Percentiles rank a stretch among this genome's conserved stretches.
Conservation (phyloP, 2,113 vertebrate genomes). For the Dicerorhinus sumatrensis region DNA sequence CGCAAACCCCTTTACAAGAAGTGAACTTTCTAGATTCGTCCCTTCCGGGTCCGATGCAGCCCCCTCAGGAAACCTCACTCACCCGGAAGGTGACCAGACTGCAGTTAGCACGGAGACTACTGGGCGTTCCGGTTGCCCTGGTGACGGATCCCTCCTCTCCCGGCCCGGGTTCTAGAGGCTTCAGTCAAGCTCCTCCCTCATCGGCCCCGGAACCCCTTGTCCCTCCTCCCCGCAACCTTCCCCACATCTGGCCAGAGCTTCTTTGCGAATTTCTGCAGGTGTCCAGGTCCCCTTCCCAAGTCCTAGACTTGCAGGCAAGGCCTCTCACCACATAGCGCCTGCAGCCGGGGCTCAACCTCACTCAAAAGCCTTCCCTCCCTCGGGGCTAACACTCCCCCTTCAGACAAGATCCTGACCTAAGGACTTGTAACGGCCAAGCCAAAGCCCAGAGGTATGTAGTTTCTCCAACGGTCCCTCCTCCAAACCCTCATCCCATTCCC, state of each 20-base stretch:
- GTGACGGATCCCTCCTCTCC: constrained; percentile 1
- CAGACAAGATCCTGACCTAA: constrained; percentile 38
- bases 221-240: not conserved
- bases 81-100: not conserved
- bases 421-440: constrained; percentile 19
- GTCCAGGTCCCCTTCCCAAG: not conserved
- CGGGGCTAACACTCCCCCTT: not conserved
- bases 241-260: not conserved
- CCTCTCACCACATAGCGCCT: not conserved
- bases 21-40: not conserved
- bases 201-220: not conserved
- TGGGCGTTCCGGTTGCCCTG: constrained; percentile 56
- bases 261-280: constrained; percentile 2
- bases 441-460: constrained; percentile 65
- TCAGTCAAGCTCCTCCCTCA: constrained; percentile 25
- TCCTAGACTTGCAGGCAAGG: not conserved
- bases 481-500: not conserved
- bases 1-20: not conserved
- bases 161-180: not conserved
- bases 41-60: not conserved
- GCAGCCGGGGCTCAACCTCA: not conserved
- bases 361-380: not conserved
- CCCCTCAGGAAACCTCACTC: not conserved
- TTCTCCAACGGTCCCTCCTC: not conserved
- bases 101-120: constrained; percentile 25